These are phyloP conservation scores for Eurytoma adleriae DNA, from an alignment of 2,888 invertebrate species.

Conservation along the genomic window DNA sequence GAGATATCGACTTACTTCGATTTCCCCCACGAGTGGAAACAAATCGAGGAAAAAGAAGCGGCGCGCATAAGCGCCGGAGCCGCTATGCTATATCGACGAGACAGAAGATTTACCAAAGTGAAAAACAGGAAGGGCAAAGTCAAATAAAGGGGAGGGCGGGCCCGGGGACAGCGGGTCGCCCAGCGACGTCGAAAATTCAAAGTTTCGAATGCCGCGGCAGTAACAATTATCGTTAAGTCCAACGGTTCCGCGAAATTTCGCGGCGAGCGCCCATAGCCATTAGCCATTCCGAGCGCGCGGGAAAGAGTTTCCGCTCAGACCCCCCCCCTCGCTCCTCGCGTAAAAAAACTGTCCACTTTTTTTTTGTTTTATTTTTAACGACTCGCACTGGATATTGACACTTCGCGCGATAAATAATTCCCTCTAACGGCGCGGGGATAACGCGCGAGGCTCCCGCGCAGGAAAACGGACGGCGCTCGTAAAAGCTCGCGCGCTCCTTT, in stretches of 20 bases:
- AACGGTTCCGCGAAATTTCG: constrained; percentile 61
- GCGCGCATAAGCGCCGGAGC: neutral
- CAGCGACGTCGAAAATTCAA: constrained; percentile 27
- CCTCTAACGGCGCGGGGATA: neutral
- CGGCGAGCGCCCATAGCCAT: constrained; percentile 50
- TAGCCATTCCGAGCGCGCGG: constrained; percentile 53
- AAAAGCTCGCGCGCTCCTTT: constrained; percentile 4
- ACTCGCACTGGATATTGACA: constrained; percentile 23
- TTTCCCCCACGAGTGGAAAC: neutral
- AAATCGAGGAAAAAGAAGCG: neutral
- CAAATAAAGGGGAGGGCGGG: neutral
- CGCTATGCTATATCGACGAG: neutral
- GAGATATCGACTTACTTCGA: neutral
- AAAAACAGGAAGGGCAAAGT: constrained; percentile 27
- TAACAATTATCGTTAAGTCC: constrained; percentile 64
- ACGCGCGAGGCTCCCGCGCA: neutral
- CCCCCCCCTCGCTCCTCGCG: neutral
- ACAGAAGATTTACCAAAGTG: constrained; percentile 9
- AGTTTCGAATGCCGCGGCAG: constrained; percentile 31
- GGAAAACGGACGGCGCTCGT: neutral
- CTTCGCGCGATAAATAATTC: constrained; percentile 28
- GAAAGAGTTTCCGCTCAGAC: constrained; percentile 34
- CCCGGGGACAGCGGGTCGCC: neutral
- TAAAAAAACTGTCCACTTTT: too few relatives aligned
- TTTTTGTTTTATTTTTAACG: too few relatives aligned